Evolutionary conservation across 2,888 invertebrate species (phyloP).

Genomic region (Cephus runcator): DNA sequence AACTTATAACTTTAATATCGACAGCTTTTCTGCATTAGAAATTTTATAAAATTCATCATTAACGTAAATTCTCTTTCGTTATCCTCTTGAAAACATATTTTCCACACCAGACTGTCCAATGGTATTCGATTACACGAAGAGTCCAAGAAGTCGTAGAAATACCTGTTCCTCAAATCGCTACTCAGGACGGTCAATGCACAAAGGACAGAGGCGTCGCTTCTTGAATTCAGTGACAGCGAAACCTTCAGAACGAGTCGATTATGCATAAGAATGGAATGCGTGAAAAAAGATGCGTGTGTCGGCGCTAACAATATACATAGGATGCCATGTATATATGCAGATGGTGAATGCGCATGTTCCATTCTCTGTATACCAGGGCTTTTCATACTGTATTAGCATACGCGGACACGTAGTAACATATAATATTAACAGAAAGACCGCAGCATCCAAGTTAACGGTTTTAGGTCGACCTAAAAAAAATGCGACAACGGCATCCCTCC

Average conservation of each 20-base stretch:
- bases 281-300: constrained; percentile 6
- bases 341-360: neutral
- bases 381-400: neutral
- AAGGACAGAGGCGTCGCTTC: neutral
- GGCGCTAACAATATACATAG: neutral
- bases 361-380: neutral
- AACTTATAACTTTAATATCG: neutral
- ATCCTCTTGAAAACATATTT: neutral
- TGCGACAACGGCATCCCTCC: constrained; percentile 33
- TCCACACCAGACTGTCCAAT: neutral
- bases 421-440: neutral
- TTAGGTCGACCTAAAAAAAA: constrained; percentile 36
- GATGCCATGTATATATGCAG: neutral
- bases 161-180: neutral
- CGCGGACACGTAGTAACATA: neutral
- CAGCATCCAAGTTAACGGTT: constrained; percentile 47
- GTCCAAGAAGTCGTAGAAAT: neutral
- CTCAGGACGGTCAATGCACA: neutral
- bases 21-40: neutral
- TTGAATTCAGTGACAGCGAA: constrained; percentile 21
- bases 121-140: neutral
- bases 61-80: neutral
- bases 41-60: neutral
- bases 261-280: constrained; percentile 24
- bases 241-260: constrained; percentile 22